Base-by-base conservation (phyloP, 2,797 vertebrate genomes). In the Rhadinocentrus ornatus region DNA sequence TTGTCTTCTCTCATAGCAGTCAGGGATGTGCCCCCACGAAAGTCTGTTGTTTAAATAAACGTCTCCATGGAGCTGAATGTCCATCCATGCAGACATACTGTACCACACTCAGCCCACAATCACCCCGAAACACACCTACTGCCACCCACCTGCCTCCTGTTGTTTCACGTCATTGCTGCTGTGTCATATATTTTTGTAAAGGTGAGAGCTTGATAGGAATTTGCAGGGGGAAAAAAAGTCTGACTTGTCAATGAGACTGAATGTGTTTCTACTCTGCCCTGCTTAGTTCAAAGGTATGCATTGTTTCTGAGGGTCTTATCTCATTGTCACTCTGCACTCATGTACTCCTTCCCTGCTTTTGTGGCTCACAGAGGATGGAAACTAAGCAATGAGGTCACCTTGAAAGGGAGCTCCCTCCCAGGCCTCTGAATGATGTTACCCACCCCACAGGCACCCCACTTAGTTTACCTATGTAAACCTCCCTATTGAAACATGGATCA, bases 381-480 rank as follows among this genome's bases (percentile, higher is more conserved):
- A 89, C 90, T 89, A 90, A 92, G 89, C 92, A 92, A 90, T 93
- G 91, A 92, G 93, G 93, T 93, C 91, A 92, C 94, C 94, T 95
- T 95, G 94, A 94, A 86, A 88, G 89, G 86, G 91, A 88, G 86
- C 90, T 91, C 88, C 86, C 88, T 85, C 68, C 70, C 80, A 85
- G 84, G 75, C 83, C 87, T 82, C 61, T 70, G 79, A 84, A 86
- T 90, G 55, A 84, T 82, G 72, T 89, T 74, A 84, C 88, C 87
- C 78, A 72, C 61, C 0, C 69, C 16, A 37, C 44, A 22, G 16
- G 80, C 78, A 83, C 69, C 82, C 77, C 79, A 66, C 81, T 80
- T 82, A 82, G 83, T 88, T 88, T 86, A 85, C 88, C 84, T 87
- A 83, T 37, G 66, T 69, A 81, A 87, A 82, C 79, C 82, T 88